Conservation (phyloP, 2,888 invertebrate species). For the Phaedon cochleariae region DNA sequence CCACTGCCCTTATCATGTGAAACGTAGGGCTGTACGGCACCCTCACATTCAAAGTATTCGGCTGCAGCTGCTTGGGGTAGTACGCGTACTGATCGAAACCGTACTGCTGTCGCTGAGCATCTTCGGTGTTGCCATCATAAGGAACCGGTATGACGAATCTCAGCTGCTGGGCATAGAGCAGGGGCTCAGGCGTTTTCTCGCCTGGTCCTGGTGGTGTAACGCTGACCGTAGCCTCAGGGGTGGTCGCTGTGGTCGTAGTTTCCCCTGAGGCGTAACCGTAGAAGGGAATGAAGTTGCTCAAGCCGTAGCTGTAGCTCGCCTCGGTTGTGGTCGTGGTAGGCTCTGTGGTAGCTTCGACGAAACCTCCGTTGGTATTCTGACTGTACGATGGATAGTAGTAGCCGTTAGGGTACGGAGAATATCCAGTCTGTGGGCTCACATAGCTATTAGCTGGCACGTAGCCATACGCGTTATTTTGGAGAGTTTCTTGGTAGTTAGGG, state of each 20-base stretch:
- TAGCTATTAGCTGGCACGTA: background rate
- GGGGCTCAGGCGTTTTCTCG: constrained; percentile 34
- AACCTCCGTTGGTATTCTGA: constrained; percentile 4
- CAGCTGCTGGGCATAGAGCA: constrained; percentile 51
- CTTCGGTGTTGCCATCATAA: constrained; percentile 38
- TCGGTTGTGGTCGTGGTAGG: constrained; percentile 35
- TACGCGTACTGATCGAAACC: constrained; percentile 56
- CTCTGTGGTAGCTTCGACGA: constrained; percentile 30
- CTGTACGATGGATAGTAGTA: constrained; percentile 1
- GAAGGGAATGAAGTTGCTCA: constrained; percentile 38
- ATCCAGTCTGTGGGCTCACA: background rate
- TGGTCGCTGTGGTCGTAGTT: constrained; percentile 36
- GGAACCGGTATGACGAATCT: constrained; percentile 58
- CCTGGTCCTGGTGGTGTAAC: constrained; percentile 36
- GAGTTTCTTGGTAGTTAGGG: background rate
- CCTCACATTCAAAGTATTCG: constrained; percentile 51
- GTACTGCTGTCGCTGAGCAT: constrained; percentile 43
- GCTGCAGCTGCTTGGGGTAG: constrained; percentile 55
- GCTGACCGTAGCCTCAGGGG: constrained; percentile 41
- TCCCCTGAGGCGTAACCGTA: constrained; percentile 32
- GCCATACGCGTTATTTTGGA: background rate
- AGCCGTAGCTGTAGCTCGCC: constrained; percentile 31
- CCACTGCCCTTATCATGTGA: constrained; percentile 56
- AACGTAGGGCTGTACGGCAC: constrained; percentile 57
- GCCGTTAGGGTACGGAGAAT: background rate